phyloP scores from a whole-genome alignment of 2,888 invertebrate genomes.

The Cataglyphis albicans region DNA sequence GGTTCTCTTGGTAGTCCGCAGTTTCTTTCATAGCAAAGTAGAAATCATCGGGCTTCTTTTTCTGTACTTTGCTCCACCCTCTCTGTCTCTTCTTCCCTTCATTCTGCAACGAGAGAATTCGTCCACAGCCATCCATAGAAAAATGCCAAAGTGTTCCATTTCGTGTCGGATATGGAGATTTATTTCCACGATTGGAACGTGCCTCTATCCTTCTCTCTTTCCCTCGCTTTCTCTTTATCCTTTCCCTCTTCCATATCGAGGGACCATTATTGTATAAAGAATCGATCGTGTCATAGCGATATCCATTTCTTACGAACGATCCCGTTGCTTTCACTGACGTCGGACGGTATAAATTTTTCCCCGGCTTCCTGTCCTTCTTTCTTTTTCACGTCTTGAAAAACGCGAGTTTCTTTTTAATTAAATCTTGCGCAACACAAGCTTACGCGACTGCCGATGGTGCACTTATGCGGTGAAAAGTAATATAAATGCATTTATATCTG shows the following conservation, averaged over 20 bases:
- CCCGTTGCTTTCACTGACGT: slow-evolving; percentile 66
- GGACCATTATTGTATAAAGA: slow-evolving; percentile 77
- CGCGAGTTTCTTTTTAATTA: slow-evolving; percentile 43
- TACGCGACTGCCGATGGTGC: slow-evolving; percentile 54
- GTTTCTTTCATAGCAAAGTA: slow-evolving; percentile 68
- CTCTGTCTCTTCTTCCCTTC: slow-evolving; percentile 52
- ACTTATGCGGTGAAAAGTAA: slow-evolving; percentile 22
- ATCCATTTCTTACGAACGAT: slow-evolving; percentile 74
- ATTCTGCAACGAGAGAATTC: slow-evolving; percentile 65
- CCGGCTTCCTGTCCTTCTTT: not conserved
- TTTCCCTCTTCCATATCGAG: slow-evolving; percentile 44
- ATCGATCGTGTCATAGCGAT: slow-evolving; percentile 84
- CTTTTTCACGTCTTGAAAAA: slow-evolving; percentile 33
- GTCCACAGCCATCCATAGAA: slow-evolving; percentile 71
- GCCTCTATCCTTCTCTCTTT: slow-evolving; percentile 17
- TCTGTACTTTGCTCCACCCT: slow-evolving; percentile 62
- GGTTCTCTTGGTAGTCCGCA: slow-evolving; percentile 51
- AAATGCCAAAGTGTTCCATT: slow-evolving; percentile 79
- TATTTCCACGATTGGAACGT: slow-evolving; percentile 79
- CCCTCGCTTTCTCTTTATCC: not conserved
- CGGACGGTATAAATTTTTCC: slow-evolving; percentile 41
- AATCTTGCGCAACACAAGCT: slow-evolving; percentile 64
- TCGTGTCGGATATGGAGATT: slow-evolving; percentile 84
- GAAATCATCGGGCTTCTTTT: slow-evolving; percentile 80
- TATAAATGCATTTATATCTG: not conserved